Evolutionary conservation across 2,113 vertebrate genomes (phyloP), one percentile per base, ranked within the genome.

Genomic region (Alexandromys fortis): DNA sequence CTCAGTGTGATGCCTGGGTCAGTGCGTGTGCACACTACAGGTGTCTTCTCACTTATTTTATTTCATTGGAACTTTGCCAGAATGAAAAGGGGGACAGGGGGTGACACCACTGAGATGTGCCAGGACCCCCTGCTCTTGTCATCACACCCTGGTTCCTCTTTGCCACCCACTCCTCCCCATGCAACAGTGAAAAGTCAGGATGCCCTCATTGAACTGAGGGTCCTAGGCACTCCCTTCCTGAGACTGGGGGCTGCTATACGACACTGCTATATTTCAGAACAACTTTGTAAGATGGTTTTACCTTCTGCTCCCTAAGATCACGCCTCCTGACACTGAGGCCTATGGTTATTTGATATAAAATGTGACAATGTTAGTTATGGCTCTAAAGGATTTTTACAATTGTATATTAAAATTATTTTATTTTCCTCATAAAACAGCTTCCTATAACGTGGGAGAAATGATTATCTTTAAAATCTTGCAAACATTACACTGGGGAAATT

Each of bases 401-500:
- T 24, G 12, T 2, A 12, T 33, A 22, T 47, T 45, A 67, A 61
- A 30, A 65, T 52, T 28, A 58, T 61, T 63, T 78, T 83, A 45
- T 75, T 52, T 68, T 81, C 58, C 70, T 78, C 58, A 63, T n/a
- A 63, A 89, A 94, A 95, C 61, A 65, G 24, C 21, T 94, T 96
- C 12, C 76, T 68, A 91, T 68, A 73, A 67, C n/a, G 77, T 52
- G 45, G 94, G 96, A 88, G 90, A 81, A 92, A 95, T 7, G 0
- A 12, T 86, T 73, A 30, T 95, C 90, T 96, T 76, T 86, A 81
- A 70, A 83, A 55, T 86, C 81, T 77, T 86, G 55, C 21, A 47
- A 95, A 97, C 92, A 75, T n/a, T 38, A 83, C 92, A 75, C 58
- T 65, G 42, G 90, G 92, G 97, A 38, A 96, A 97, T 93, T 65